Conservation (phyloP, 2,113 vertebrate species). For the Hemiprocne comata region DNA sequence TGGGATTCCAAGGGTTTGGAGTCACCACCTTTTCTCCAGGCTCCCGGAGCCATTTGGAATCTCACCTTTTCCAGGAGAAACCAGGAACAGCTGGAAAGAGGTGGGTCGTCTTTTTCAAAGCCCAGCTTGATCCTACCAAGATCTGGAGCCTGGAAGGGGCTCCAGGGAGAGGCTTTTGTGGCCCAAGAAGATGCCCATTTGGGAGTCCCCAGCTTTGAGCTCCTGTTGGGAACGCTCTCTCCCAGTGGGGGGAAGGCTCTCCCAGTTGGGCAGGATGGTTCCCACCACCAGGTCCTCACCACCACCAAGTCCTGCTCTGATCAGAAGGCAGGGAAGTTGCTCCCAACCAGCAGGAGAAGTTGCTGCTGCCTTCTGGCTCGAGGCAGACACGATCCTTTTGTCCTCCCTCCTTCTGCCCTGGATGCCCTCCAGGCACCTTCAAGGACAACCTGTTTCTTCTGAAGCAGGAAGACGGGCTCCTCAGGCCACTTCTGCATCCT, state of each 20-base stretch:
- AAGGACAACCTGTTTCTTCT: accelerated
- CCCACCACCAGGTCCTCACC: too few relatives aligned
- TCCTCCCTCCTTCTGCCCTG: not conserved
- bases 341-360: not conserved
- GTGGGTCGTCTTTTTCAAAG: not conserved
- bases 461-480: not conserved
- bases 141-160: too few relatives aligned
- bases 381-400: not conserved
- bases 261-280: accelerated
- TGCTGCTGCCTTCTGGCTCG: not conserved
- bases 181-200: too few relatives aligned
- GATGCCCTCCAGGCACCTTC: not conserved
- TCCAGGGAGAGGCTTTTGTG: too few relatives aligned
- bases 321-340: not conserved
- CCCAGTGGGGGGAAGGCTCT: too few relatives aligned
- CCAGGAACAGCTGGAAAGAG: not conserved
- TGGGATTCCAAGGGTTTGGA: not conserved
- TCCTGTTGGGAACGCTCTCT: too few relatives aligned
- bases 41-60: not conserved
- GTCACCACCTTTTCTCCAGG: not conserved
- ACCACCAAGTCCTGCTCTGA: not conserved
- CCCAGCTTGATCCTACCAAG: too few relatives aligned
- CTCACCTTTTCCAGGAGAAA: not conserved
- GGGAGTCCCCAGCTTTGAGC: too few relatives aligned
- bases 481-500: not conserved